A percentile compares a stretch with the other conserved stretches of the same genome.
Evolutionary conservation across 2,797 vertebrate genomes (phyloP).

Genomic region (Salmo trutta): DNA sequence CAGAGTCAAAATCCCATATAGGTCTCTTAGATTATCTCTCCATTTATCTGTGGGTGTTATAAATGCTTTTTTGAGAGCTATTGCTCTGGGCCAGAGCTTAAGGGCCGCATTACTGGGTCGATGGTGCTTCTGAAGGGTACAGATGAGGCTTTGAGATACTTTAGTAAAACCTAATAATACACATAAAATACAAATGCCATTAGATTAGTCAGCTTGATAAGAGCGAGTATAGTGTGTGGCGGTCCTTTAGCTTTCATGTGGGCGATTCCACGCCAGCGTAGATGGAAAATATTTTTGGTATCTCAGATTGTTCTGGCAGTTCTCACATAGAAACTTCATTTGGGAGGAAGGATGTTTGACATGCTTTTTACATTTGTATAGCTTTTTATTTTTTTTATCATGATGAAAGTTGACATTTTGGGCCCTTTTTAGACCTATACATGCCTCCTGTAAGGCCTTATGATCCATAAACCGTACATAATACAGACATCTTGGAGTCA

Average conservation of each 20-base stretch:
- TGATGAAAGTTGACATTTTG: no score
- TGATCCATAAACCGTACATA: no score
- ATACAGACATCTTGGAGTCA: no score
- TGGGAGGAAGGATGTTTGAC: no score
- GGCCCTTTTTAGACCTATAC: no score
- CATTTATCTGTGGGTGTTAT: constrained; percentile 30
- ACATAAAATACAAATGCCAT: not conserved
- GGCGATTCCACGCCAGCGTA: no score
- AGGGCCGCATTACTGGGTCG: constrained; percentile 49
- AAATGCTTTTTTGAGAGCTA: constrained; percentile 58
- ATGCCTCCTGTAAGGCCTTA: no score
- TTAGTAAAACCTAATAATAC: not conserved
- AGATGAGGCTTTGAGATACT: constrained; percentile 9
- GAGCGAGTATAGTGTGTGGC: not conserved
- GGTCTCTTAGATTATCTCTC: constrained; percentile 20
- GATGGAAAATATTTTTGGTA: no score
- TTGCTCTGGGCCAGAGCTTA: constrained; percentile 47
- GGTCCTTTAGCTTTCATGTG: constrained; percentile 29
- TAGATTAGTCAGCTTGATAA: constrained; percentile 13
- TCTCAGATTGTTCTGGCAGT: no score
- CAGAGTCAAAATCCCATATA: not conserved
- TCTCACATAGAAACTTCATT: no score
- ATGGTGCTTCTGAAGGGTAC: constrained; percentile 1
- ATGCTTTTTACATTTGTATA: no score
- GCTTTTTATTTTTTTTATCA: no score